These are phyloP conservation scores for Monopis laevigella DNA, from an alignment of 2,888 invertebrate species.

Conservation along the genomic window DNA sequence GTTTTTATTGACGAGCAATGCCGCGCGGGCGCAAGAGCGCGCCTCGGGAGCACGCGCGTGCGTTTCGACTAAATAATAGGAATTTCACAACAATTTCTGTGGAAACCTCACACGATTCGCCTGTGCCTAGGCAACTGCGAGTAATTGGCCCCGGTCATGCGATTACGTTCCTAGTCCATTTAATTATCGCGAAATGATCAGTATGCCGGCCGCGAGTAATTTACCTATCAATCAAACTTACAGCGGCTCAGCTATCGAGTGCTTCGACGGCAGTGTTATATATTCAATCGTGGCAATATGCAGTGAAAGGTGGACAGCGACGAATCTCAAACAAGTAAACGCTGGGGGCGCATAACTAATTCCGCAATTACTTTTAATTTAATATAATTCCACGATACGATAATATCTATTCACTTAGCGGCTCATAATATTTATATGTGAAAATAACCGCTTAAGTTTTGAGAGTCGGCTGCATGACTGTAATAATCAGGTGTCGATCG, in stretches of 20 bases:
- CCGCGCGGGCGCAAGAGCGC: constrained; percentile 15
- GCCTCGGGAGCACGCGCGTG: constrained; percentile 44
- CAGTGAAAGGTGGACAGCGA: constrained; percentile 32
- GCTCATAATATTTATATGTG: constrained; percentile 8
- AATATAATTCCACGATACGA: constrained; percentile 1
- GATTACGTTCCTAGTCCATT: constrained; percentile 63
- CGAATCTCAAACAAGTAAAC: constrained; percentile 15
- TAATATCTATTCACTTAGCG: background rate
- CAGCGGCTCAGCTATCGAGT: constrained; percentile 35
- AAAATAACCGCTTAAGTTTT: constrained; percentile 10
- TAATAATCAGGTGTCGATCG: no score
- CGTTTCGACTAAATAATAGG: constrained; percentile 53
- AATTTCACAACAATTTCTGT: constrained; percentile 46
- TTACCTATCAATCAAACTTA: constrained; percentile 65
- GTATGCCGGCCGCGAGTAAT: constrained; percentile 58
- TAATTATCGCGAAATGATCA: constrained; percentile 66
- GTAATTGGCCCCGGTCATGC: constrained; percentile 65
- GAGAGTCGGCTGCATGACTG: no score
- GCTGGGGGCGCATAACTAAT: constrained; percentile 11
- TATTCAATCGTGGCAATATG: constrained; percentile 33
- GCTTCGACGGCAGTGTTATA: constrained; percentile 28
- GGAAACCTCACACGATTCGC: constrained; percentile 51
- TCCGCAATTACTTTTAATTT: constrained; percentile 11
- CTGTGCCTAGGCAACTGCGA: constrained; percentile 51
- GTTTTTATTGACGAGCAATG: background rate